Conservation (phyloP, 2,888 invertebrate genomes). For the Ophion ventricosus region DNA sequence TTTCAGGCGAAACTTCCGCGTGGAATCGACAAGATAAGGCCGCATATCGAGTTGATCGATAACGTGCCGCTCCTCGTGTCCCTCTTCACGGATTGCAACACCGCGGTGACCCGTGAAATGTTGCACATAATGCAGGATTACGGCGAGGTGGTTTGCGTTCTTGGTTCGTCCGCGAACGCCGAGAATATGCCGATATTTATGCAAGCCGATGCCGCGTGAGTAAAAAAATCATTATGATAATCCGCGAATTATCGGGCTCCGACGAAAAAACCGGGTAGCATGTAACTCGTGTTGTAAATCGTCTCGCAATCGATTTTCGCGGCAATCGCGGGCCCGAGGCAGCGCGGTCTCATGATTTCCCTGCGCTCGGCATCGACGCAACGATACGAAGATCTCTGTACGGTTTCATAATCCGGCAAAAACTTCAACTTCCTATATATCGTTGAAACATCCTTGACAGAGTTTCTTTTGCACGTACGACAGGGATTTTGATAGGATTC, state of each 20-base stretch:
- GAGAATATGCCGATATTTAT: conserved; percentile 96
- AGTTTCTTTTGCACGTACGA: conserved; percentile 13
- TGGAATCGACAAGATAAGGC: conserved; percentile 98
- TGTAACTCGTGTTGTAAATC: conserved; percentile 70
- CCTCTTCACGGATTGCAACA: conserved; percentile 98
- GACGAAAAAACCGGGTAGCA: conserved; percentile 67
- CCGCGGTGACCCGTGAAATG: conserved; percentile 96
- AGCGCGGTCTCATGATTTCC: conserved; percentile 44
- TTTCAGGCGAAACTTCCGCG: conserved; percentile 95
- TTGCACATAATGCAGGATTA: conserved; percentile 97
- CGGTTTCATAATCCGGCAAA: conserved; percentile 70
- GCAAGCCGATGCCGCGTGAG: conserved; percentile 95
- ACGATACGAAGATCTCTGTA: conserved; percentile 66
- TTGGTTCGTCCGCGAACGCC: conserved; percentile 96
- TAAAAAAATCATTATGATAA: conserved; percentile 45
- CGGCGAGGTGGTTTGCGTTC: conserved; percentile 96
- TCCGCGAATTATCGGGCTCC: conserved; percentile 35
- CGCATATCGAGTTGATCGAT: conserved; percentile 97
- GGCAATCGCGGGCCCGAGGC: conserved; percentile 44
- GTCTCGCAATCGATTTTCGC: conserved; percentile 68
- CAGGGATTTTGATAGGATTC: conserved; percentile 68
- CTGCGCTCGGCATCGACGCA: conserved; percentile 17
- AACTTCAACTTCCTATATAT: conserved; percentile 63
- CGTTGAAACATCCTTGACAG: conserved; percentile 22
- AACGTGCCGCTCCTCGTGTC: conserved; percentile 99